Percentiles rank a stretch among this genome's conserved stretches.
Evolutionary conservation across 2,888 invertebrate genomes (phyloP).

Genomic region (Drosophila robusta): DNA sequence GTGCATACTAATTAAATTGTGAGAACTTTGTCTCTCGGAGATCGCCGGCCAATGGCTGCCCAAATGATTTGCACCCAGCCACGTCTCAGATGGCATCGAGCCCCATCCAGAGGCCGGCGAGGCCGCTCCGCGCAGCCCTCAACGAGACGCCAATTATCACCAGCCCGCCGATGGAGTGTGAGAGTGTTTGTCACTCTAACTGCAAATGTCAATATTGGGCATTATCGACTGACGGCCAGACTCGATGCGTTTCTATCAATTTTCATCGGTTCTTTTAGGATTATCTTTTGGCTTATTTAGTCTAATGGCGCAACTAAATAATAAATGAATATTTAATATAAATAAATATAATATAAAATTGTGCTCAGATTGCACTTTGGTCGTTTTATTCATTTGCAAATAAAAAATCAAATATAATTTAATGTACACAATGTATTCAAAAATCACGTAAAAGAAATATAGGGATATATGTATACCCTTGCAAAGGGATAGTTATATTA

Average conservation of each 20-base stretch:
- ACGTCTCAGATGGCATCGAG: conserved; percentile 1
- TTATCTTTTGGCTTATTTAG: conserved; percentile 25
- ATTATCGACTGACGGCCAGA: conserved; percentile 23
- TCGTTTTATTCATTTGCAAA: too few relatives aligned
- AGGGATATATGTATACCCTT: too few relatives aligned
- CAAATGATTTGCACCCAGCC: conserved; percentile 62
- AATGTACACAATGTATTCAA: too few relatives aligned
- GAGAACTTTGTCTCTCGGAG: conserved; percentile 57
- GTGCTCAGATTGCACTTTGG: too few relatives aligned
- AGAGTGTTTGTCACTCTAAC: conserved; percentile 62
- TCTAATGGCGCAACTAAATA: conserved; percentile 21
- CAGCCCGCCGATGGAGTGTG: conserved; percentile 35
- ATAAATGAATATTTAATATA: too few relatives aligned
- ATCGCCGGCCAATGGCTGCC: conserved; percentile 31
- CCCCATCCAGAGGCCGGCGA: too few relatives aligned
- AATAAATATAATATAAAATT: too few relatives aligned
- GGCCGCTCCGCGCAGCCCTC: conserved; percentile 27
- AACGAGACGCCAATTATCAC: conserved; percentile 63
- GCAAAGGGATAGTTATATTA: too few relatives aligned
- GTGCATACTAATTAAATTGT: conserved; percentile 75
- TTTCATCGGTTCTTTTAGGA: conserved; percentile 1
- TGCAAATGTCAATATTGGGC: conserved; percentile 65
- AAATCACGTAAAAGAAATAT: too few relatives aligned
- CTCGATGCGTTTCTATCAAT: background rate
- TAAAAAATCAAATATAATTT: too few relatives aligned